phyloP scores from a whole-genome alignment of 1,140 invertebrate species.

The Leptopilina clavipes region DNA sequence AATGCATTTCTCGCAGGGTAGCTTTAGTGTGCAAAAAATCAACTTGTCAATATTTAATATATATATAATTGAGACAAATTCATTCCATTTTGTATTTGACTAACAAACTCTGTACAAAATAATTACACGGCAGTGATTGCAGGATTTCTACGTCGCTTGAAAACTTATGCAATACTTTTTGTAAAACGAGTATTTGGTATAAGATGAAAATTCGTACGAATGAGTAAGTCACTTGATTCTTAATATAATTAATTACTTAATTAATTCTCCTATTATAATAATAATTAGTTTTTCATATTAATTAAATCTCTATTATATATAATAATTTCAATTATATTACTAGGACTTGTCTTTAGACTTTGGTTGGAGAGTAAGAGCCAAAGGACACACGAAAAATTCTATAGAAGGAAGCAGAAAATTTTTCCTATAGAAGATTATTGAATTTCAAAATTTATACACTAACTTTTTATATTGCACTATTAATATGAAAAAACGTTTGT shows the following conservation, averaged over 20 bases:
- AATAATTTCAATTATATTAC: slow-evolving; percentile 13
- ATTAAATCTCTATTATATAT: neutral
- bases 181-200: slow-evolving; percentile 33
- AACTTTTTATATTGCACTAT: neutral
- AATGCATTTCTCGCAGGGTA: slow-evolving; percentile 75
- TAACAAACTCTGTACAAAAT: slow-evolving; percentile 30
- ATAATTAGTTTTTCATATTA: neutral
- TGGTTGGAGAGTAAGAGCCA: slow-evolving; percentile 28
- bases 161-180: slow-evolving; percentile 32
- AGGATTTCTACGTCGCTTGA: slow-evolving; percentile 14
- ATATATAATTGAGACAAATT: slow-evolving; percentile 37
- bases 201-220: slow-evolving; percentile 27
- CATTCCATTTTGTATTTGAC: slow-evolving; percentile 25
- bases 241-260: slow-evolving; percentile 12
- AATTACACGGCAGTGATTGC: slow-evolving; percentile 29
- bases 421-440: too few species aligned
- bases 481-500: neutral
- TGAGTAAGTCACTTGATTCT: slow-evolving; percentile 34
- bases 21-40: slow-evolving; percentile 69
- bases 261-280: neutral
- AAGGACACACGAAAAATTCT: slow-evolving; percentile 4
- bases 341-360: slow-evolving; percentile 32
- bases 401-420: neutral
- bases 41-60: too few species aligned
- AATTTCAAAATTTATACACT: too few species aligned